Evolutionary conservation across 1,140 invertebrate species (phyloP), one percentile per base, ranked within the genome.

Genomic region (Prorops nasuta): DNA sequence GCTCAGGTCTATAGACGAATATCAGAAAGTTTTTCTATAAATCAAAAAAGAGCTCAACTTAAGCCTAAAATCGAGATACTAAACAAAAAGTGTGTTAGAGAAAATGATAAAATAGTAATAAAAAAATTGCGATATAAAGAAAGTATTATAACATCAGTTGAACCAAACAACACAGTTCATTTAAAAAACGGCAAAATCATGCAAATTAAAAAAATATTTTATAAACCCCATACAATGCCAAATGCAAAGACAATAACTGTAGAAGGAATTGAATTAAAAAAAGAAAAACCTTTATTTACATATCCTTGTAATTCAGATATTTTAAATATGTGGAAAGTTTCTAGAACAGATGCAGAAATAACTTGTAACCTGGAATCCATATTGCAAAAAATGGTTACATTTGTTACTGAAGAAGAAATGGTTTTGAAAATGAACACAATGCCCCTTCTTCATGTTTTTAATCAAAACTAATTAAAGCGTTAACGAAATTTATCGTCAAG

Each of bases 281-380:
- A 40, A 14, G 20, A 41, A 20, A 32, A 20, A 41, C 34, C 46
- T 34, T 19, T 49, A 20, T 49, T 18, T 18, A 41, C 17, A 2
- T 49, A 49, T 21, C 46, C 46, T 21, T 49, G 46, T 16, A 24
- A 49, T n/a, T 49, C 46, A 19, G 14, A 17, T 15, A 15, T 34
- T 7, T 35, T 49, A 14, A 38, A 22, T 2, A 49, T 49, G 46
- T 49, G 24, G 37, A 22, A n/a, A 24, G 38, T 49, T 32, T 28
- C 24, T 12, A 28, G 24, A 28, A 28, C 24, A 6, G 6, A 28
- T 6, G 6, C 6, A 7, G 6, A 28, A 28, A 28, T 28, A 12
- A 28, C 6, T 7, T 28, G 24, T 28, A 7, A 6, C 6, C 6
- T 28, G 24, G 12, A 28, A 7, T 6, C 6, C 6, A 28, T 28